Conservation (phyloP, 2,888 invertebrate genomes). For the Achlya flavicornis region DNA sequence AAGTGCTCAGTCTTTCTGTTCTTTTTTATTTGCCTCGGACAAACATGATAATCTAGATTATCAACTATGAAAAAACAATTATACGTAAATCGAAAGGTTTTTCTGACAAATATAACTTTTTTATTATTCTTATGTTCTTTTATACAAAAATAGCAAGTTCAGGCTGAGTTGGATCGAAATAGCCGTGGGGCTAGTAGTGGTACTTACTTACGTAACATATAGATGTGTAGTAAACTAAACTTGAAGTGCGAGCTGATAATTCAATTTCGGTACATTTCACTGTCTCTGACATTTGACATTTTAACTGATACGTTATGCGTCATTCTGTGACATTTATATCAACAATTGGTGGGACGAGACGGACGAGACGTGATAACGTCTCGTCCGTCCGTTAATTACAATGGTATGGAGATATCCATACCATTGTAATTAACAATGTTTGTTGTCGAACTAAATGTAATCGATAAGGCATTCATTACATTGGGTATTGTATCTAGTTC, state of each 20-base stretch:
- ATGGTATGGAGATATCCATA: too few relatives aligned
- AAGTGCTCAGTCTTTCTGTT: background rate
- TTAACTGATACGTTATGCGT: background rate
- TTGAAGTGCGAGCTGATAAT: background rate
- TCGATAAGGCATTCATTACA: too few relatives aligned
- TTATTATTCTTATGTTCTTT: too few relatives aligned
- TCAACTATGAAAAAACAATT: too few relatives aligned
- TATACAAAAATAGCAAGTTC: too few relatives aligned
- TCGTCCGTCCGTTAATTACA: too few relatives aligned
- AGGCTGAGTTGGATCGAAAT: too few relatives aligned
- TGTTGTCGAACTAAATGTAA: background rate
- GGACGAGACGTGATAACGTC: background rate
- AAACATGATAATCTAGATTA: background rate
- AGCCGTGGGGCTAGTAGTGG: too few relatives aligned
- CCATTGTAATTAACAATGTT: background rate
- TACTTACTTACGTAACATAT: too few relatives aligned
- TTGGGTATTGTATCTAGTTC: too few relatives aligned
- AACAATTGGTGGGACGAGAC: background rate
- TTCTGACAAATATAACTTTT: too few relatives aligned
- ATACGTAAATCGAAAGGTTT: too few relatives aligned
- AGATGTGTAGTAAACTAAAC: background rate
- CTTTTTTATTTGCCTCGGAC: background rate
- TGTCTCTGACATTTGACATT: background rate
- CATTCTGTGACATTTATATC: background rate
- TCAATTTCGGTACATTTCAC: background rate